Evolutionary conservation across 2,888 invertebrate genomes (phyloP), one percentile per base, ranked within the genome.

Genomic region (Luffia ferchaultella): DNA sequence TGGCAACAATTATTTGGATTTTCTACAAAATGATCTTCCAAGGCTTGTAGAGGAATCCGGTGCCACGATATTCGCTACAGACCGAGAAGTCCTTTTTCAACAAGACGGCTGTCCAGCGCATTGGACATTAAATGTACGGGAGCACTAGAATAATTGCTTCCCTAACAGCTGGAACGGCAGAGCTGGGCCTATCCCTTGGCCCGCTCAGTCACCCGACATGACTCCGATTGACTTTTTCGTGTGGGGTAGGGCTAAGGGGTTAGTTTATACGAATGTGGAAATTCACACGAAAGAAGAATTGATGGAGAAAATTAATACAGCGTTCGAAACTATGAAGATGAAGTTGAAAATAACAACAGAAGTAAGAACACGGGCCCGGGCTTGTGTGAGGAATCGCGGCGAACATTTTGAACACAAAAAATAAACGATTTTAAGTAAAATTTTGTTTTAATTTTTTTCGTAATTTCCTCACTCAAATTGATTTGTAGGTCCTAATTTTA

Each of bases 281-380:
- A 30, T 30, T 7, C 12, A 3, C 30, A 30, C 30, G 30, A 30
- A 12, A 12, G 30, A n/a, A 46, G 20, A 20, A 46, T 19, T 42
- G 16, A 17, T 42, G 7, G n/a, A 46, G 9, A 49, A 43, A 42
- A 42, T 49, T 19, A 18, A 43, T 19, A 18, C 43, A 19, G 49
- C 49, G n/a, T 49, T 49, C 20, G 17, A 42, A 42, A 49, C 43
- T 15, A 49, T 49, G 49, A 42, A 49, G 12, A 46, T 30, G 30
- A 3, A 30, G 30, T 12, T 30, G 20, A 46, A n/a, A 19, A 46
- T 20, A 2, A 46, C 46, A n/a, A 20, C 46, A 20, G 20, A 46
- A 20, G 15, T 20, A 16, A 46, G 30, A 30, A 30, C 3, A 7
- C 30, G 30, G 3, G 3, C 3, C 30, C 30, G 12, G 3, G 12